phyloP scores from a whole-genome alignment of 1,140 invertebrate genomes.

The Phenacoccus solenopsis region DNA sequence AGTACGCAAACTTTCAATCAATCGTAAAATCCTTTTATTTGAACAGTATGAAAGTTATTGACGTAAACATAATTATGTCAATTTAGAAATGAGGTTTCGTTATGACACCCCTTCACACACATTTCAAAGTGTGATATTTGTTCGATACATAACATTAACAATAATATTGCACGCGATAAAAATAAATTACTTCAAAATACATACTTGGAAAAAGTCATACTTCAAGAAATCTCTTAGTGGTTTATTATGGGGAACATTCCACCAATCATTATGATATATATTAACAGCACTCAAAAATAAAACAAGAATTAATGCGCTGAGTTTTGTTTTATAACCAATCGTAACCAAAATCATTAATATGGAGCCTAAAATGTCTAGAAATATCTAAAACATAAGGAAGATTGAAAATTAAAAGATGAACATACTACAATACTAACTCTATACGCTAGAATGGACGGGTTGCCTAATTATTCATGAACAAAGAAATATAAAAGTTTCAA shows the following conservation, averaged over 20 bases:
- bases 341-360: conserved; percentile 92
- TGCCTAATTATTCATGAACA: too few species aligned
- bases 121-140: too few species aligned
- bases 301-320: conserved; percentile 89
- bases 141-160: too few species aligned
- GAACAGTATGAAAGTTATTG: too few species aligned
- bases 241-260: conserved; percentile 87
- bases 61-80: too few species aligned
- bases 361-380: conserved; percentile 85
- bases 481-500: too few species aligned
- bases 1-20: background rate
- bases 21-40: background rate
- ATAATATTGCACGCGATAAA: conserved; percentile 17
- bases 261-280: conserved; percentile 96
- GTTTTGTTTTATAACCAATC: conserved; percentile 96
- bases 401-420: too few species aligned
- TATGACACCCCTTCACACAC: too few species aligned
- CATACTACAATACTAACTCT: too few species aligned
- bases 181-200: conserved; percentile 12
- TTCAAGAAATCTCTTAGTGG: conserved; percentile 97
- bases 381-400: conserved; percentile 41
- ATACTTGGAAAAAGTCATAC: conserved; percentile 99
- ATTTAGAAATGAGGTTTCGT: too few species aligned
- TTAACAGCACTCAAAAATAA: conserved; percentile 80
- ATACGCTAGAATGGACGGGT: too few species aligned